These are phyloP conservation scores for Eledone cirrhosa DNA, from an alignment of 2,888 invertebrate genomes.

Conservation along the genomic window DNA sequence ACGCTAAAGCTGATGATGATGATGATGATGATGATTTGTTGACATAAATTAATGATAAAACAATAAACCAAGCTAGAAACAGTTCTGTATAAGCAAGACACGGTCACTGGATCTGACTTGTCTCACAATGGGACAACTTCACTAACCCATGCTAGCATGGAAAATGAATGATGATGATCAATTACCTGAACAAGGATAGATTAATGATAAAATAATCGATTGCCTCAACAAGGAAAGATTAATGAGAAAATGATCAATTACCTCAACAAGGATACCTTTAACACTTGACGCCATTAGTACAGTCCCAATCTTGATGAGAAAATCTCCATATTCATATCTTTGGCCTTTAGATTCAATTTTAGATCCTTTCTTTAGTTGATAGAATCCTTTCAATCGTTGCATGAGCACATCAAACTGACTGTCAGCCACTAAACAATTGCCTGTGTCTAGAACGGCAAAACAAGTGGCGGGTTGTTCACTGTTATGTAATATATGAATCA, in stretches of 20 bases:
- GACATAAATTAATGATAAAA: no score
- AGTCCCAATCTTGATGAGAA: conserved; percentile 90
- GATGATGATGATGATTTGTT: no score
- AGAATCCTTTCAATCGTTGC: conserved; percentile 87
- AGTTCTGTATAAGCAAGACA: no score
- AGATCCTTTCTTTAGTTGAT: conserved; percentile 81
- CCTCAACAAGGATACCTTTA: conserved; percentile 92
- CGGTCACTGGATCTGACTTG: no score
- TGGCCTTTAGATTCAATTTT: conserved; percentile 82
- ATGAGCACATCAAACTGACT: conserved; percentile 89
- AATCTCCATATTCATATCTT: conserved; percentile 77
- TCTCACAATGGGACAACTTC: no score
- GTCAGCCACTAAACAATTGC: conserved; percentile 88
- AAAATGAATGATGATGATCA: no score
- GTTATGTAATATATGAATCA: conserved; percentile 92
- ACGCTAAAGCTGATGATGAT: no score
- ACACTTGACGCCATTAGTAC: conserved; percentile 89
- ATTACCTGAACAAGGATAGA: no score
- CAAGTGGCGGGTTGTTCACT: conserved; percentile 95
- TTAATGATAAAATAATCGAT: no score
- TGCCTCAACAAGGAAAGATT: no score
- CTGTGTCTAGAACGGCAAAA: conserved; percentile 86
- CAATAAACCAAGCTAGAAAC: no score
- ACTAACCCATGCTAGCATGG: no score
- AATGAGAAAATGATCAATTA: conserved; percentile 56